Base-by-base conservation (phyloP, 2,888 invertebrate species). In the Galeopsomyia nigrocyanea region DNA sequence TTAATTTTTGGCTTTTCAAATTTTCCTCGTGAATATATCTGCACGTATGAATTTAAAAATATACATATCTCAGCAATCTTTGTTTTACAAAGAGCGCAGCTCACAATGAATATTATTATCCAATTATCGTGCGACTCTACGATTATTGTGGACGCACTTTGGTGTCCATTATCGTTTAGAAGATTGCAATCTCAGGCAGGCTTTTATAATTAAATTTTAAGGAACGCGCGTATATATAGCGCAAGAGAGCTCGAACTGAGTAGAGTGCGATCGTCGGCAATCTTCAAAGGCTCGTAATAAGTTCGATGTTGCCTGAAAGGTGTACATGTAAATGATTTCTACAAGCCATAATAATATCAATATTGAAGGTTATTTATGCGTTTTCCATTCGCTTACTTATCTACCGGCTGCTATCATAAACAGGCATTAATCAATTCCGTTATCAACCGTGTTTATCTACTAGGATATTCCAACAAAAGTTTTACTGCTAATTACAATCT, bases 201-300 rank as follows among this genome's bases (percentile, higher is more conserved):
- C 60, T 73, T 68, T 74, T 76, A 76, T 80, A 80, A 81, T 79
- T 80, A 78, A 79, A 79, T 80, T 78, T 78, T 73, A 75, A 78
- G 77, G 74, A 76, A 78, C 75, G 74, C 73, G 74, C n/a, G n/a
- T n/a, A n/a, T 75, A 79, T 26, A 26, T 2, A 3, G 26, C 26
- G 26, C 26, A 26, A 19, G 39, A 9, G 22, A n/a, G 56, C 3
- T 50, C 57, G 26, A 49, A 57, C 50, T 66, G 58, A 53, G 26
- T 26, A 26, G 39, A 57, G 49, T 57, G 31, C 39, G 62, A 72
- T 67, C 66, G 56, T 72, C 75, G 75, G 75, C 67, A 56, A 69
- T 62, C 73, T 73, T 75, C 75, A 73, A 75, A 75, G 70, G 19
- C 55, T 26, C 50, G 17, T 68, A 72, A 68, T 72, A 17, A 72